phyloP scores from a whole-genome alignment of 2,797 vertebrate species.

The Spinibarbus caldwelli region DNA sequence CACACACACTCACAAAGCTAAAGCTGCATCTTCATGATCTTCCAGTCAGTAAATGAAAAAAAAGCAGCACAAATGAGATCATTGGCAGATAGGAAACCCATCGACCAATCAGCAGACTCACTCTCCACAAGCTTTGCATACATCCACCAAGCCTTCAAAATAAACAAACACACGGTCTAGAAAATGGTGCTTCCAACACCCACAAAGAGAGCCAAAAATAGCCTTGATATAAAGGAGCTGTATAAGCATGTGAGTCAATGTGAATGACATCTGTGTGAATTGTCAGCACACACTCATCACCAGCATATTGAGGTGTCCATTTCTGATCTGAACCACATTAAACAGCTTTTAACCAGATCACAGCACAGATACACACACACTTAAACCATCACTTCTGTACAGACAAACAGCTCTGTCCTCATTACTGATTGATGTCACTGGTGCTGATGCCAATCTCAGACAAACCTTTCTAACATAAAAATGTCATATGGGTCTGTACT shows the following conservation, averaged over 20 bases:
- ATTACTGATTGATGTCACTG: not conserved
- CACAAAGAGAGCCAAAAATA: slow-evolving; percentile 8
- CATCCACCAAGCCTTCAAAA: not conserved
- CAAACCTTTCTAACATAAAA: slow-evolving; percentile 11
- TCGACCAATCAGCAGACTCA: slow-evolving; percentile 4
- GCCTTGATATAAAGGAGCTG: not conserved
- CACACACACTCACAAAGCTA: slow-evolving; percentile 3
- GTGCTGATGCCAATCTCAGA: not conserved
- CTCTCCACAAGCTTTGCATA: slow-evolving; percentile 1
- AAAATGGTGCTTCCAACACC: not conserved
- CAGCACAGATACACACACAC: not conserved
- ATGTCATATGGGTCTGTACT: not conserved
- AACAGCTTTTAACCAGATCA: slow-evolving; percentile 15
- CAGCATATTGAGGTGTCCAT: not conserved
- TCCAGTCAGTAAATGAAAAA: not conserved
- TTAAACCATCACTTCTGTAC: not conserved
- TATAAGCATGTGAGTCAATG: not conserved
- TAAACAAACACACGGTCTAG: not conserved
- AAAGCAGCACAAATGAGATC: not conserved
- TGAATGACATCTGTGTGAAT: too few relatives aligned
- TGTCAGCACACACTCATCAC: not conserved
- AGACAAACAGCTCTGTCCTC: not conserved
- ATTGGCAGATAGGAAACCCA: slow-evolving; percentile 4
- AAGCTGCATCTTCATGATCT: slow-evolving; percentile 14
- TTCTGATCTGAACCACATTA: not conserved